phyloP scores from a whole-genome alignment of 2,797 vertebrate species.

The Danio albolineatus region DNA sequence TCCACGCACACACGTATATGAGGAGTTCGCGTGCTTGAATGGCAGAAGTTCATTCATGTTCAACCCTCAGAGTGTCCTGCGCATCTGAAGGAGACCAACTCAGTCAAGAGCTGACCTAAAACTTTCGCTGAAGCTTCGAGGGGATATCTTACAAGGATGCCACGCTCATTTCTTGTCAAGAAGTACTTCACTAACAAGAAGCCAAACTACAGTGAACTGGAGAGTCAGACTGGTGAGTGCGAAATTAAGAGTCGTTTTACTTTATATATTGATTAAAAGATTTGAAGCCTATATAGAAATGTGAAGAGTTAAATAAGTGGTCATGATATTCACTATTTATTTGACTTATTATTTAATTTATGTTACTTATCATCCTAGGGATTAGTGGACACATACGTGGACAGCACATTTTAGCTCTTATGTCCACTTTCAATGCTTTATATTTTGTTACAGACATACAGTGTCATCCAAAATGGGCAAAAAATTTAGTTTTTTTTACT shows the following conservation, averaged over 20 bases:
- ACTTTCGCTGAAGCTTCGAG: not conserved
- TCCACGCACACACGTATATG: conserved; percentile 60
- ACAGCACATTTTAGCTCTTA: too few species aligned
- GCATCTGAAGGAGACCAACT: conserved; percentile 23
- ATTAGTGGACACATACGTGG: too few species aligned
- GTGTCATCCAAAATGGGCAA: too few species aligned
- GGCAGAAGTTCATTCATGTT: conserved; percentile 40
- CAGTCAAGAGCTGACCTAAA: not conserved
- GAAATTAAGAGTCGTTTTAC: not conserved
- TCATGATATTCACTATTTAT: not conserved
- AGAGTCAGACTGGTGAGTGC: conserved; percentile 85
- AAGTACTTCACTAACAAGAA: conserved; percentile 93
- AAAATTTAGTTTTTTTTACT: too few species aligned
- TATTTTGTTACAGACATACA: too few species aligned
- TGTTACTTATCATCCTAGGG: too few species aligned
- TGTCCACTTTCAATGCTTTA: too few species aligned
- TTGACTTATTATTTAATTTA: not conserved
- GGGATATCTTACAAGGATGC: conserved; percentile 80
- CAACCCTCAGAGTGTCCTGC: not conserved
- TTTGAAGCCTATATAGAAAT: not conserved
- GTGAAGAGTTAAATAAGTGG: too few species aligned
- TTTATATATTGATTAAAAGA: not conserved
- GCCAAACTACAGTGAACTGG: conserved; percentile 90
- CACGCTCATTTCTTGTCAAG: conserved; percentile 95
- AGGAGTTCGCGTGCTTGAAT: conserved; percentile 31